These are phyloP conservation scores for Pagetopsis macropterus DNA, from an alignment of 2,797 vertebrate species.

Conservation along the genomic window DNA sequence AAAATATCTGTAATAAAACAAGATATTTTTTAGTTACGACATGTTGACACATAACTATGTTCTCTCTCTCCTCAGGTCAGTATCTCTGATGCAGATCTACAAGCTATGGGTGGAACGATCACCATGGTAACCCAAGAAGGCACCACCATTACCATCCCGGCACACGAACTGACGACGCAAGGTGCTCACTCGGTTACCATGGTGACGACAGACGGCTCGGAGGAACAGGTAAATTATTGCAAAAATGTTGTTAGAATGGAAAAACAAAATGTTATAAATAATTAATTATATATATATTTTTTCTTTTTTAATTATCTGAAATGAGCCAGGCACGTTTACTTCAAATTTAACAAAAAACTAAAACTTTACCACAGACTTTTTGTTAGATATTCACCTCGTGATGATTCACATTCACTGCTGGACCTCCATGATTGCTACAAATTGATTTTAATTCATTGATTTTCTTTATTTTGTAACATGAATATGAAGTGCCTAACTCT, in stretches of 20 bases:
- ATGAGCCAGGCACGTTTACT: neutral
- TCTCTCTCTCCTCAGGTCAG: slow-evolving; percentile 86
- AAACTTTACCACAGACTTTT: no score
- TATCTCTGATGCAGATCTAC: slow-evolving; percentile 95
- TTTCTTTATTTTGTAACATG: no score
- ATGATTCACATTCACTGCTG: neutral
- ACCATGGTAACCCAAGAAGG: slow-evolving; percentile 99
- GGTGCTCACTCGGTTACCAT: slow-evolving; percentile 93
- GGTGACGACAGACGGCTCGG: slow-evolving; percentile 93
- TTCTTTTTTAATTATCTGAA: neutral
- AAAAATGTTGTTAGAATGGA: neutral
- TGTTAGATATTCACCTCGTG: neutral
- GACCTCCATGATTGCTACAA: neutral
- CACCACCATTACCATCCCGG: slow-evolving; percentile 96
- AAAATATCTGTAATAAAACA: neutral
- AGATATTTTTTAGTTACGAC: no score
- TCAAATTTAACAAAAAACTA: no score
- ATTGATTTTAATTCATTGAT: no score
- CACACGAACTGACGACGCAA: slow-evolving; percentile 92
- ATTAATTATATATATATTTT: neutral
- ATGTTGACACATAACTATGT: neutral
- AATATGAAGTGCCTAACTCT: no score
- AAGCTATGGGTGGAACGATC: slow-evolving; percentile 95
- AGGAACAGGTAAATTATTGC: slow-evolving; percentile 88
- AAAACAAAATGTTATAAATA: neutral